Evolutionary conservation across 2,113 vertebrate species (phyloP).

Genomic region (Cairina moschata): DNA sequence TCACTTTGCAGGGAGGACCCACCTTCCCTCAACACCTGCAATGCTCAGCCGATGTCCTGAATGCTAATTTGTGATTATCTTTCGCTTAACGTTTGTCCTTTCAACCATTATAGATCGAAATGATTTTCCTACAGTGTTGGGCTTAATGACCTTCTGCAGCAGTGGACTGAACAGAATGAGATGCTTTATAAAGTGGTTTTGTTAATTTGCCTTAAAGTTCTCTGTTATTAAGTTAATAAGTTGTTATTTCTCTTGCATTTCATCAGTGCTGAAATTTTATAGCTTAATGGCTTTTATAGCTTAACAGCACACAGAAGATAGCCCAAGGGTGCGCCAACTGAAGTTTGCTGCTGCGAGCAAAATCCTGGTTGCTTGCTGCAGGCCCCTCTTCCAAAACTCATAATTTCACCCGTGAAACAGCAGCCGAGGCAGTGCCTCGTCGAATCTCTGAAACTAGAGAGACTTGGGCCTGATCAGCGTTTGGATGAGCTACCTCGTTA

Average conservation of each 20-base stretch:
- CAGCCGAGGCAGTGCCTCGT: not conserved
- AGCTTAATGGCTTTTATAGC: not conserved
- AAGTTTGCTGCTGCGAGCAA: not conserved
- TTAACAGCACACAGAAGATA: not conserved
- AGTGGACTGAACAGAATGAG: not conserved
- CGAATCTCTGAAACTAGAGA: not conserved
- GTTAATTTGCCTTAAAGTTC: slow-evolving; percentile 21
- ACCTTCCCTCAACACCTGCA: not conserved
- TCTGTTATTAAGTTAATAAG: not conserved
- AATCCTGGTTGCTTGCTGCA: not conserved
- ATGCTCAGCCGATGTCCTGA: not conserved
- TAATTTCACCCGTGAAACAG: not conserved
- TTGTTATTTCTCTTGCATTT: not conserved
- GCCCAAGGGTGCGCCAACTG: not conserved
- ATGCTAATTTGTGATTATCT: slow-evolving; percentile 13
- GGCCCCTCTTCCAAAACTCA: not conserved
- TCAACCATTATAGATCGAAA: not conserved
- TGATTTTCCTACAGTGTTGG: not conserved
- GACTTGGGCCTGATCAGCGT: slow-evolving; percentile 7
- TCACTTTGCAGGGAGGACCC: not conserved
- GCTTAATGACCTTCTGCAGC: slow-evolving; percentile 28
- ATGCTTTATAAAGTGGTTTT: not conserved
- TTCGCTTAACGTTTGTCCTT: slow-evolving; percentile 24
- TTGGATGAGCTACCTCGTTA: slow-evolving; percentile 46
- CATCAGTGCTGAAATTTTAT: not conserved